A percentile compares a stretch with the other conserved stretches of the same genome.
These are phyloP conservation scores for Abrostola triplasia DNA, from an alignment of 2,888 invertebrate genomes.

Conservation along the genomic window DNA sequence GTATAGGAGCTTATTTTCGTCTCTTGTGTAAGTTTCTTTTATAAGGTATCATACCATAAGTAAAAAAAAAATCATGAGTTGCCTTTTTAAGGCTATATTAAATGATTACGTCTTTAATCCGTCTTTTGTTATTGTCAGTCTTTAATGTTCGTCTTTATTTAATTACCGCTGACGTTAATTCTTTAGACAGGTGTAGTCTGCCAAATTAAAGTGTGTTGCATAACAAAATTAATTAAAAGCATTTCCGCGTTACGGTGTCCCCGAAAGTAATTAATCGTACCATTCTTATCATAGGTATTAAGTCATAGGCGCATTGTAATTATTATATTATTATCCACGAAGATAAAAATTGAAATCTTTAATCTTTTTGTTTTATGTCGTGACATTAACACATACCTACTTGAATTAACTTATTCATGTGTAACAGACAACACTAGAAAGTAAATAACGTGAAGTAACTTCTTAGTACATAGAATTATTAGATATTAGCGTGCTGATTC, in stretches of 20 bases:
- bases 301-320: too few species aligned
- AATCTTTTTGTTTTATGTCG: too few species aligned
- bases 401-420: neutral
- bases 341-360: too few species aligned
- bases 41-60: too few species aligned
- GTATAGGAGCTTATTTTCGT: too few species aligned
- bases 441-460: conserved; percentile 16
- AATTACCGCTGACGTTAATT: conserved; percentile 18
- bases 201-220: conserved; percentile 12
- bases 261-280: conserved; percentile 14
- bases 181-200: conserved; percentile 4
- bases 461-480: conserved; percentile 26
- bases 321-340: too few species aligned
- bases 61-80: too few species aligned
- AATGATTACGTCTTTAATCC: too few species aligned
- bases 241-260: conserved; percentile 3
- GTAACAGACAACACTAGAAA: conserved; percentile 29
- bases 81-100: too few species aligned
- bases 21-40: too few species aligned
- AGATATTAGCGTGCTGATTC: conserved; percentile 17
- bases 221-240: conserved; percentile 11
- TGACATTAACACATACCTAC: neutral
- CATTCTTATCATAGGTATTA: too few species aligned
- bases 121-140: too few species aligned
- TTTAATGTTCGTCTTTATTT: conserved; percentile 10